A percentile compares a stretch with the other conserved stretches of the same genome.
Evolutionary conservation across 2,113 vertebrate genomes (phyloP).

Genomic region (Dunckerocampus dactyliophorus): DNA sequence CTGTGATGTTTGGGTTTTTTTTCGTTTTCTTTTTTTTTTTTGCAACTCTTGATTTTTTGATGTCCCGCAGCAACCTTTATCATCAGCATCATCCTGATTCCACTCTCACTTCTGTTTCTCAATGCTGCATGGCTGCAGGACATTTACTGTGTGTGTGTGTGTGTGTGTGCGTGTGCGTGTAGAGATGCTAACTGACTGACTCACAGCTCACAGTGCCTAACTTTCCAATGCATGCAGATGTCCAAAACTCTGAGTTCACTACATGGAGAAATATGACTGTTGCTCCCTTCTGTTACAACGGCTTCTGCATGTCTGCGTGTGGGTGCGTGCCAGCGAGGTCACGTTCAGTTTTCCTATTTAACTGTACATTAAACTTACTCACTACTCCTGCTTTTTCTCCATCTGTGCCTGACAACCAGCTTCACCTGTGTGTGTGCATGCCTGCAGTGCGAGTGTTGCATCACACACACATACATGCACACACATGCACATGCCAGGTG

Average conservation of each 20-base stretch:
- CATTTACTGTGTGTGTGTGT: conserved; percentile 10
- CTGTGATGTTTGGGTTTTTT: conserved; percentile 25
- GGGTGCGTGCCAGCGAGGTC: conserved; percentile 12
- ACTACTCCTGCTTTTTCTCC: conserved; percentile 47
- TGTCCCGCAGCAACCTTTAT: conserved; percentile 44
- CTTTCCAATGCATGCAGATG: conserved; percentile 46
- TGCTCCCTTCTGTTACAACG: conserved; percentile 4
- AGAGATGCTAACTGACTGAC: conserved; percentile 18
- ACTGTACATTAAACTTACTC: conserved; percentile 40
- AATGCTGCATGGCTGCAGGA: conserved; percentile 47
- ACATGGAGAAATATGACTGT: conserved; percentile 19
- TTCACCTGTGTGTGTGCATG: conserved; percentile 34
- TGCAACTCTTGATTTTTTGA: conserved; percentile 43
- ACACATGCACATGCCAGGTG: conserved; percentile 18
- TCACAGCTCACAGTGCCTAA: conserved; percentile 19
- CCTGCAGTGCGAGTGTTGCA: conserved; percentile 24
- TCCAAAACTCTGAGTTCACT: conserved; percentile 20
- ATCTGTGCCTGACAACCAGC: conserved; percentile 42
- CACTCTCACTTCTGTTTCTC: conserved; percentile 21
- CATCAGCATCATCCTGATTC: conserved; percentile 37
- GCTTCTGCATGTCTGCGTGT: conserved; percentile 25
- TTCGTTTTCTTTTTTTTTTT: no score
- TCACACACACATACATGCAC: conserved; percentile 22
- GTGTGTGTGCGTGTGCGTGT: background rate
- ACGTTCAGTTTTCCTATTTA: conserved; percentile 28